Evolutionary conservation across 1,140 invertebrate species (phyloP).

Genomic region (Brachionus angularis): DNA sequence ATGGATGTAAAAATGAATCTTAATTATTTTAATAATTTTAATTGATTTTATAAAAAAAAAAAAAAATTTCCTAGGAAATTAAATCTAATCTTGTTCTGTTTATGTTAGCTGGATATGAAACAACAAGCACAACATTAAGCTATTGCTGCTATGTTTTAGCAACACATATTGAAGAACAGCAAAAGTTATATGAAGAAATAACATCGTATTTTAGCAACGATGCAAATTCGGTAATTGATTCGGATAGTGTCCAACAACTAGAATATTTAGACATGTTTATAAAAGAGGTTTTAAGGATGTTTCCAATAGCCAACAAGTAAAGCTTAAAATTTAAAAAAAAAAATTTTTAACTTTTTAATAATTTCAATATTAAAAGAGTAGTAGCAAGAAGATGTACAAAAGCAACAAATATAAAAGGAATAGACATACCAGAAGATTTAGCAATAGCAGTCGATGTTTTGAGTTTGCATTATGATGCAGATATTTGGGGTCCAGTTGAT

Average conservation of each 20-base stretch:
- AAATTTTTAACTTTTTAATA: background rate
- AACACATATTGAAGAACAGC: slow-evolving; percentile 58
- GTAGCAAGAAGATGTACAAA: slow-evolving; percentile 49
- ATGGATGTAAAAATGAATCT: slow-evolving; percentile 2
- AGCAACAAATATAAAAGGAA: slow-evolving; percentile 48
- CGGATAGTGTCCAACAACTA: slow-evolving; percentile 2
- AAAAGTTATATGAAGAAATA: slow-evolving; percentile 58
- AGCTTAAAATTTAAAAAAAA: slow-evolving; percentile 46
- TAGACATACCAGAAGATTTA: slow-evolving; percentile 52
- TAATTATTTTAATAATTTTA: background rate
- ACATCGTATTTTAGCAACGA: background rate
- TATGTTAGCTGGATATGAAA: slow-evolving; percentile 56
- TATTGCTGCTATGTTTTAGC: slow-evolving; percentile 60
- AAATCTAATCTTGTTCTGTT: slow-evolving; percentile 51
- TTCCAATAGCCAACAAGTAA: slow-evolving; percentile 10
- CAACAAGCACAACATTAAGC: slow-evolving; percentile 58
- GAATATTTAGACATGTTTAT: slow-evolving; percentile 25
- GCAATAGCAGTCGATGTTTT: slow-evolving; percentile 52
- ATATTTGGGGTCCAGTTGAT: slow-evolving; percentile 52
- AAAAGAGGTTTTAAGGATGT: slow-evolving; percentile 9
- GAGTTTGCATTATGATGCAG: slow-evolving; percentile 52
- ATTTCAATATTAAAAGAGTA: slow-evolving; percentile 48
- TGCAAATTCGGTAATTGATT: slow-evolving; percentile 9
- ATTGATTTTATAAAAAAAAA: background rate
- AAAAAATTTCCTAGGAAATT: slow-evolving; percentile 52